These are phyloP conservation scores for Mus musculus DNA, from an alignment of 2,113 vertebrate genomes.

Conservation along the genomic window DNA sequence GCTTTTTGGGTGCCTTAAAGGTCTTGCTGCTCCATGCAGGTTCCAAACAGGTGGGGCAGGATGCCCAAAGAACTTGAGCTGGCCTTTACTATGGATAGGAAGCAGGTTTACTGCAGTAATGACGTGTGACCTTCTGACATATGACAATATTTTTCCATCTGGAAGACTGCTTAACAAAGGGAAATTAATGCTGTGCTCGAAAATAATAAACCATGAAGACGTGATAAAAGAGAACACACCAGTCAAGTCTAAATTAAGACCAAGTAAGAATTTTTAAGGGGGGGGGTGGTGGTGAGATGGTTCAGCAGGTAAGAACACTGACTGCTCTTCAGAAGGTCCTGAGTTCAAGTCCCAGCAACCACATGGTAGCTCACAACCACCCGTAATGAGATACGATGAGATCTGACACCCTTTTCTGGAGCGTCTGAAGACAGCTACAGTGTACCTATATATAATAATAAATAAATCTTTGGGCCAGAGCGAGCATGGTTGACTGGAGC, in stretches of 20 bases:
- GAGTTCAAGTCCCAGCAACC: no score
- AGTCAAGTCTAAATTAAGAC: neutral
- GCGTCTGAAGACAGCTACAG: no score
- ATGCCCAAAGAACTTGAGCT: neutral
- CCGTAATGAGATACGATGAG: no score
- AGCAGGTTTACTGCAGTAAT: neutral
- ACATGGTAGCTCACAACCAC: no score
- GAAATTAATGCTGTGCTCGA: constrained; percentile 64
- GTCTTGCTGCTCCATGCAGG: neutral
- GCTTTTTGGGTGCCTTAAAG: neutral
- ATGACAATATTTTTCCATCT: constrained; percentile 33
- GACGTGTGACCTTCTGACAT: constrained; percentile 3
- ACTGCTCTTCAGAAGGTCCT: no score
- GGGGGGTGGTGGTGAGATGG: neutral
- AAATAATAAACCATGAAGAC: constrained; percentile 58
- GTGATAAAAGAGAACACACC: constrained; percentile 8
- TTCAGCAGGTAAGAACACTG: no score
- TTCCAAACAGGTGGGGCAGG: neutral
- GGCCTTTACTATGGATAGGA: neutral
- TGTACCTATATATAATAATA: no score
- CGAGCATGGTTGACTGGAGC: no score
- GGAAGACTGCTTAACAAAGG: constrained; percentile 58
- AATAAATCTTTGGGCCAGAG: no score
- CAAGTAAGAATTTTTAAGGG: constrained; percentile 36
- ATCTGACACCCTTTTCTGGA: no score